Evolutionary conservation across 1,140 invertebrate genomes (phyloP).

Genomic region (Dolichoris vasculosae): DNA sequence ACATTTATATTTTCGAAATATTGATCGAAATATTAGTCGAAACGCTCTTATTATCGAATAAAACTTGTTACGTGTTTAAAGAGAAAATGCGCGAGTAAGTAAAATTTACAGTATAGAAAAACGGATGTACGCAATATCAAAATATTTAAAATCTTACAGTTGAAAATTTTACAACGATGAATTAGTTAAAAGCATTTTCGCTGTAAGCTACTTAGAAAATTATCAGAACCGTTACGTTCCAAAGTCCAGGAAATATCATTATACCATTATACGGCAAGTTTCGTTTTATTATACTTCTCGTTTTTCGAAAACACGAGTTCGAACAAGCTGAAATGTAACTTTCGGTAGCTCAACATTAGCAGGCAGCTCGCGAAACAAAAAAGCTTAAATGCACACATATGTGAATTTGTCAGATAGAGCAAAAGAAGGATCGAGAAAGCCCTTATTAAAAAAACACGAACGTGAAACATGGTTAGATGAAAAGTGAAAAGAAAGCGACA

Average conservation of each 20-base stretch:
- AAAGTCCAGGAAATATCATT: background rate
- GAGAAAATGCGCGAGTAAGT: too few species aligned
- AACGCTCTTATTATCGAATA: too few species aligned
- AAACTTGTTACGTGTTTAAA: too few species aligned
- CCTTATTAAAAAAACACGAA: background rate
- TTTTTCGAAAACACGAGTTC: background rate
- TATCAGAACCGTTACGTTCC: background rate
- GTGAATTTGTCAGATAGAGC: slow-evolving; percentile 34
- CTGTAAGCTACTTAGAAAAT: background rate
- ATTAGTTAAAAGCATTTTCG: background rate
- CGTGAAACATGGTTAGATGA: background rate
- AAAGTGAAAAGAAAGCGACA: slow-evolving; percentile 35
- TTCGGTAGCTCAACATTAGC: background rate
- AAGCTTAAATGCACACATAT: slow-evolving; percentile 18
- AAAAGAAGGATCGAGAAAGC: background rate
- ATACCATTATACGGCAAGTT: background rate
- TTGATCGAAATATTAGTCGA: too few species aligned
- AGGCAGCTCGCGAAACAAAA: background rate
- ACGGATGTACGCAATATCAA: too few species aligned
- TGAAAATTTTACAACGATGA: too few species aligned
- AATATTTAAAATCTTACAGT: too few species aligned
- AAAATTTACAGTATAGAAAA: too few species aligned
- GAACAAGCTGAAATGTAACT: background rate
- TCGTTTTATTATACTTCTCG: background rate
- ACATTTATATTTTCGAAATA: too few species aligned